These are phyloP conservation scores for Molothrus aeneus DNA, from an alignment of 2,797 vertebrate genomes.

Conservation along the genomic window DNA sequence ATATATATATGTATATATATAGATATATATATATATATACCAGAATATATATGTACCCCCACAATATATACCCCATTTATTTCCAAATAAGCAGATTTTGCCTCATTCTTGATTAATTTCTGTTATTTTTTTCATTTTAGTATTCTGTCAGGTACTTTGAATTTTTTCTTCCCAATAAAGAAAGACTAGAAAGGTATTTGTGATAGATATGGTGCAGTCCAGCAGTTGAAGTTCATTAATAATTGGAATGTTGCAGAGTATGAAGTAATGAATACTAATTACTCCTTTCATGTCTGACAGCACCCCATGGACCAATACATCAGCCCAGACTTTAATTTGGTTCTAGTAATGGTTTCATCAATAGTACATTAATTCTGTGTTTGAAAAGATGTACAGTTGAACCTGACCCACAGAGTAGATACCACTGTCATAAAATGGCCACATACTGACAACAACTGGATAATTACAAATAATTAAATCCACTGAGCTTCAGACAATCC, in stretches of 20 bases:
- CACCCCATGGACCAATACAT: conserved; percentile 96
- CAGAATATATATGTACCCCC: too few species aligned
- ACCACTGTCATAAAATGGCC: conserved; percentile 87
- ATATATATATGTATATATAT: not conserved
- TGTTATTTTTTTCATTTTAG: conserved; percentile 39
- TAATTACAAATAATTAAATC: conserved; percentile 99
- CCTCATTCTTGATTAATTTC: not conserved
- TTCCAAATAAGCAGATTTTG: not conserved
- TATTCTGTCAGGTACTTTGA: conserved; percentile 19
- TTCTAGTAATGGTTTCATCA: conserved; percentile 99
- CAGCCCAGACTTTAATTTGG: conserved; percentile 99
- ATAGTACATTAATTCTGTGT: conserved; percentile 99
- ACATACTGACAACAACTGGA: conserved; percentile 87
- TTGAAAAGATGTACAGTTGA: conserved; percentile 99
- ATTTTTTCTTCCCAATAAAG: conserved; percentile 87
- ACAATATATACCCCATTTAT: not conserved
- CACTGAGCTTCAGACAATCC: conserved; percentile 87
- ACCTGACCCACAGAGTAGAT: conserved; percentile 87
- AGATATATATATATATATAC: too few species aligned
- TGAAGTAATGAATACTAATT: conserved; percentile 99
- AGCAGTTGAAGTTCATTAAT: conserved; percentile 99
- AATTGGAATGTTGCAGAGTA: conserved; percentile 99
- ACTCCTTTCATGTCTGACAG: conserved; percentile 98
- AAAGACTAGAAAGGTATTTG: conserved; percentile 82
- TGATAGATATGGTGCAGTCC: conserved; percentile 94